These are phyloP conservation scores for Petaurus breviceps DNA, from an alignment of 2,113 vertebrate species.

Conservation along the genomic window DNA sequence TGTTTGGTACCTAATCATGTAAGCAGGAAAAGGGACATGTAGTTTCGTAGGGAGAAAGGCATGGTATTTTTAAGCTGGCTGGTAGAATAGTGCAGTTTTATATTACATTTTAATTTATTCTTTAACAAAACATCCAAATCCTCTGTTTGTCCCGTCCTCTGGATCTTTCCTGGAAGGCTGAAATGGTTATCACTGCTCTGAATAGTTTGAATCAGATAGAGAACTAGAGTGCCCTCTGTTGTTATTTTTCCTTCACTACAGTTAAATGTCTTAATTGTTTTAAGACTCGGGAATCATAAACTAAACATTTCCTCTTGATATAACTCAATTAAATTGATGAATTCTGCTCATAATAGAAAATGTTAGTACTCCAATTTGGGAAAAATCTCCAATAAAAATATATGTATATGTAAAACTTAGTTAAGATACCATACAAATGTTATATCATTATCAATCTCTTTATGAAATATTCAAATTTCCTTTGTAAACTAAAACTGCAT, in stretches of 20 bases:
- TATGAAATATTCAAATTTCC: slow-evolving; percentile 48
- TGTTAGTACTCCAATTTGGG: neutral
- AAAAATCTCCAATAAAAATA: neutral
- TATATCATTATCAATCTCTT: slow-evolving; percentile 4
- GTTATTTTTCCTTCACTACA: slow-evolving; percentile 54
- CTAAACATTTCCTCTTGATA: slow-evolving; percentile 44
- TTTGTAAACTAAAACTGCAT: neutral
- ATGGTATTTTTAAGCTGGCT: neutral
- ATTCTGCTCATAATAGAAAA: slow-evolving; percentile 22
- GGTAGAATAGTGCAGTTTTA: neutral
- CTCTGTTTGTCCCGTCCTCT: neutral
- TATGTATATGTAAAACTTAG: neutral
- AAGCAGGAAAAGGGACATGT: neutral
- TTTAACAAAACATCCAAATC: slow-evolving; percentile 20
- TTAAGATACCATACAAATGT: neutral
- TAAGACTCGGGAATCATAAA: slow-evolving; percentile 44
- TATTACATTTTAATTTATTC: slow-evolving; percentile 37
- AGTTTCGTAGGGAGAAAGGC: neutral
- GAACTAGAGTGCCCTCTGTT: slow-evolving; percentile 74
- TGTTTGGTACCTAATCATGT: neutral
- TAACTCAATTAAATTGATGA: slow-evolving; percentile 9
- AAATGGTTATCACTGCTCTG: neutral
- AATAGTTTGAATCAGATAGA: slow-evolving; percentile 54
- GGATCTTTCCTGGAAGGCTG: slow-evolving; percentile 15
- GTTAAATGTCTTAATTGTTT: slow-evolving; percentile 14